A percentile compares a stretch with the other conserved stretches of the same genome.
phyloP scores from a whole-genome alignment of 1,140 invertebrate genomes.

The Aradophagus sp. region DNA sequence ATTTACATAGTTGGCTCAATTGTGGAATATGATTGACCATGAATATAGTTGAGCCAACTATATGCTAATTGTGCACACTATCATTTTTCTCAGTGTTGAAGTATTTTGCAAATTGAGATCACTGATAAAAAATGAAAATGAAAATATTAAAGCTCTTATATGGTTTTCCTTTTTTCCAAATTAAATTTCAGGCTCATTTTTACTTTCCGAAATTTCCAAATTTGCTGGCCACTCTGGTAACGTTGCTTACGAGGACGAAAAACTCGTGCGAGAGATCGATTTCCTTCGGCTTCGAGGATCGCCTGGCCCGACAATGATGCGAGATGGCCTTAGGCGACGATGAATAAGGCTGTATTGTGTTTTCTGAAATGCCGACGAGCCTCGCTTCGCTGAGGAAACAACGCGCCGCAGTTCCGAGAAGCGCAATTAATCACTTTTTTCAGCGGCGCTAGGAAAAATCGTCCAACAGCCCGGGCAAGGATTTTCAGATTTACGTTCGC shows the following conservation, averaged over 20 bases:
- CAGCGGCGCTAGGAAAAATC: conserved; percentile 35
- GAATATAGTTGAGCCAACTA: too few species aligned
- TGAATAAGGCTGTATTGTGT: conserved; percentile 59
- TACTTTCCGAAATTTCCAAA: too few species aligned
- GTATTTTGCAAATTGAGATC: too few species aligned
- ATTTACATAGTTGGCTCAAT: too few species aligned
- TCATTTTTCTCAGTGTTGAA: too few species aligned
- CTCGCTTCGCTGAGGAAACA: conserved; percentile 62
- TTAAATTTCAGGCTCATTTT: too few species aligned
- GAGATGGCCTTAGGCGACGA: conserved; percentile 46
- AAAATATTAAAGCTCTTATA: too few species aligned
- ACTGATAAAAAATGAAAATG: too few species aligned
- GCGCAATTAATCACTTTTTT: conserved; percentile 71
- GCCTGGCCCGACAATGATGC: conserved; percentile 50
- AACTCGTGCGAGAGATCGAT: conserved; percentile 68
- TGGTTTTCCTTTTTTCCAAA: too few species aligned
- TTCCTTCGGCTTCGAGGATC: conserved; percentile 66
- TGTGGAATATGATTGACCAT: too few species aligned
- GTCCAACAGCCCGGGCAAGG: conserved; percentile 13
- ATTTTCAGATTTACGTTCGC: conserved; percentile 47
- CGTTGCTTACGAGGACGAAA: conserved; percentile 66
- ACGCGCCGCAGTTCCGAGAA: conserved; percentile 64
- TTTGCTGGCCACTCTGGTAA: too few species aligned
- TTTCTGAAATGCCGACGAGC: conserved; percentile 62
- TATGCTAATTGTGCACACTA: too few species aligned